phyloP scores from a whole-genome alignment of 2,888 invertebrate species.

The Ophion ellenae region DNA sequence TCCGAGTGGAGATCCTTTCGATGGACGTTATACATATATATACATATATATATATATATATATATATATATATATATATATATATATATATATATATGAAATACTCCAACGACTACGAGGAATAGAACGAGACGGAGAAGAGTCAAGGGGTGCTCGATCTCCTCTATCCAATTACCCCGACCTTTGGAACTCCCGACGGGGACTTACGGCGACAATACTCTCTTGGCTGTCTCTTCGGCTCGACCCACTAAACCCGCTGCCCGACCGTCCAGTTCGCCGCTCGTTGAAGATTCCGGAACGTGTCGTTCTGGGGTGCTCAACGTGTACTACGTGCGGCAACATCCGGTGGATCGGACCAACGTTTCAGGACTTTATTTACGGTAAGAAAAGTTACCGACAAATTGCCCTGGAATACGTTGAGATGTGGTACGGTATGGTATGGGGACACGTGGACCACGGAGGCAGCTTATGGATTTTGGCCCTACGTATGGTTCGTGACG shows the following conservation, averaged over 20 bases:
- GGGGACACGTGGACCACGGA: slow-evolving; percentile 1
- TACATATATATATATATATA: background rate
- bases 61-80: background rate
- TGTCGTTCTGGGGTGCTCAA: slow-evolving; percentile 77
- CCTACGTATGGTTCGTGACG: slow-evolving; percentile 46
- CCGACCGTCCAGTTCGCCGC: slow-evolving; percentile 39
- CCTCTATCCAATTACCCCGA: slow-evolving; percentile 81
- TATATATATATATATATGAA: slow-evolving; percentile 14
- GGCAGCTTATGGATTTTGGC: background rate
- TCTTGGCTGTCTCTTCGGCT: slow-evolving; percentile 67
- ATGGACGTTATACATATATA: slow-evolving; percentile 15
- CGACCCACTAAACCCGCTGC: slow-evolving; percentile 77
- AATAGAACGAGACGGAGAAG: slow-evolving; percentile 26
- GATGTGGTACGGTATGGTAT: slow-evolving; percentile 7
- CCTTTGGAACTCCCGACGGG: slow-evolving; percentile 76
- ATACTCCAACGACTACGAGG: slow-evolving; percentile 52
- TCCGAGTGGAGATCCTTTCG: slow-evolving; percentile 48
- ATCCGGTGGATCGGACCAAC: slow-evolving; percentile 41
- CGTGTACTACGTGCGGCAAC: slow-evolving; percentile 42
- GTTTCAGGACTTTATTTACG: slow-evolving; percentile 16
- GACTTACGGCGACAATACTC: slow-evolving; percentile 77
- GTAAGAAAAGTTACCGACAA: background rate
- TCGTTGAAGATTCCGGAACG: slow-evolving; percentile 65
- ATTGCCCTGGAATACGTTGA: background rate
- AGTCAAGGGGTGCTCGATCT: slow-evolving; percentile 73